Evolutionary conservation across 1,140 invertebrate genomes (phyloP), one percentile per base, ranked within the genome.

Genomic region (Euura lappo): DNA sequence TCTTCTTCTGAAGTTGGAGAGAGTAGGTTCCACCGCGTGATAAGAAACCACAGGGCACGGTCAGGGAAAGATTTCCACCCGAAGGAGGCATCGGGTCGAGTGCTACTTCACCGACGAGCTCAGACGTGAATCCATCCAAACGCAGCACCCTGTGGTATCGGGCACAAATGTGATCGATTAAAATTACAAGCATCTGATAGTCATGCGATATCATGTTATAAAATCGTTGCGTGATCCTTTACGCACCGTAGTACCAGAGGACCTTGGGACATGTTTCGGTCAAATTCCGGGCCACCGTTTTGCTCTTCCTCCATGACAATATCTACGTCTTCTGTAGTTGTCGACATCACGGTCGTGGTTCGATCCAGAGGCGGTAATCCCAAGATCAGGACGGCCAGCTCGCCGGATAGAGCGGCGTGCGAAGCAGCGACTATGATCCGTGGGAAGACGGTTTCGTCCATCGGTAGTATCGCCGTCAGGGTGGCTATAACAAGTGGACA

Each of bases 11-110:
- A 78, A 83, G 75, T 75, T 82, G 87, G 76, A 79, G 83, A 74
- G 72, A 88, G 74, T 88, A 89, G 46, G 89, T 88, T 44, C 92
- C 92, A 13, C 92, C 92, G 77, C 90, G 88, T 44, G 91, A 90
- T 81, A 93, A 92, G 75, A 92, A 91, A 3, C 92, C 92, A 77
- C 93, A 94, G 3, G 92, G 92, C 73, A 94, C 85, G 7, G 89
- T 90, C 74, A 93, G 75, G 8, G 86, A 83, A 72, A 85, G 76
- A 73, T 86, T 87, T 42, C 81, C 83, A 68, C 73, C 77, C 51
- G 73, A 68, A 44, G 72, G 71, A 8, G 85, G 74, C 6, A 78
- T 69, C 28, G 73, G 75, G 65, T 81, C 72, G 2, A 87, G 73
- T n/a, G 77, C 76, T 45, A 88, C 79, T 70, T 87, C 82, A 10